Evolutionary conservation across 2,888 invertebrate species (phyloP).

Genomic region (Pteria penguin): DNA sequence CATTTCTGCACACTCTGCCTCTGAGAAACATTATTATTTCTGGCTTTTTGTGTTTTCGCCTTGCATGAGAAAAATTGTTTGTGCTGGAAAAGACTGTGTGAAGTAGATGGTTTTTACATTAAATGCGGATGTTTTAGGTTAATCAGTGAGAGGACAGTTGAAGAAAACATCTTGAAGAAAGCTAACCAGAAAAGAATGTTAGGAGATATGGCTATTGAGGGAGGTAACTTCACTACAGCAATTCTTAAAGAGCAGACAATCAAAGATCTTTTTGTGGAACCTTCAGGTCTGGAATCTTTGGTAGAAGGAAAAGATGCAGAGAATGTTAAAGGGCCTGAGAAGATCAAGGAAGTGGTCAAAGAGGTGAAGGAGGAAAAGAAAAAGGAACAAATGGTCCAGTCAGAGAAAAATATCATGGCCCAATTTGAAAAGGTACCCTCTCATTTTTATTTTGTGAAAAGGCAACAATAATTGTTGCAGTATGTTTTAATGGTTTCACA

Average conservation of each 20-base stretch:
- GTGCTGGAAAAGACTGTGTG: too few species aligned
- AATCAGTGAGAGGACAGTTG: conserved; percentile 97
- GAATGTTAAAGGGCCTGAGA: conserved; percentile 46
- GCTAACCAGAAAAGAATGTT: conserved; percentile 98
- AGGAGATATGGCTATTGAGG: conserved; percentile 98
- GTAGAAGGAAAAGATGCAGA: conserved; percentile 82
- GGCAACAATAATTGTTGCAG: too few species aligned
- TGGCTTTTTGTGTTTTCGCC: too few species aligned
- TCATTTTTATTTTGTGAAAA: background rate
- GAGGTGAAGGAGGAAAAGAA: conserved; percentile 28
- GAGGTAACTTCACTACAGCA: conserved; percentile 98
- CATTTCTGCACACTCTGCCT: too few species aligned
- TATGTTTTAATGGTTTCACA: too few species aligned
- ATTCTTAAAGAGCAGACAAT: conserved; percentile 96
- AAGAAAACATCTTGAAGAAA: conserved; percentile 99
- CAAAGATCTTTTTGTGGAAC: conserved; percentile 91
- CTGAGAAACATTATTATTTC: too few species aligned
- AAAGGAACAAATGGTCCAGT: conserved; percentile 30
- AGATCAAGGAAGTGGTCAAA: conserved; percentile 26
- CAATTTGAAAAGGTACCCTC: conserved; percentile 79
- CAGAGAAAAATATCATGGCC: conserved; percentile 63
- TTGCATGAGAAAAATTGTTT: too few species aligned
- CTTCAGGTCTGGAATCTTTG: conserved; percentile 83
- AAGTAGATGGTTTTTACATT: too few species aligned
- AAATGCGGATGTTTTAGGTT: too few species aligned